Evolutionary conservation across 2,888 invertebrate species (phyloP), one percentile per base, ranked within the genome.

Genomic region (Ormyrus labotus): DNA sequence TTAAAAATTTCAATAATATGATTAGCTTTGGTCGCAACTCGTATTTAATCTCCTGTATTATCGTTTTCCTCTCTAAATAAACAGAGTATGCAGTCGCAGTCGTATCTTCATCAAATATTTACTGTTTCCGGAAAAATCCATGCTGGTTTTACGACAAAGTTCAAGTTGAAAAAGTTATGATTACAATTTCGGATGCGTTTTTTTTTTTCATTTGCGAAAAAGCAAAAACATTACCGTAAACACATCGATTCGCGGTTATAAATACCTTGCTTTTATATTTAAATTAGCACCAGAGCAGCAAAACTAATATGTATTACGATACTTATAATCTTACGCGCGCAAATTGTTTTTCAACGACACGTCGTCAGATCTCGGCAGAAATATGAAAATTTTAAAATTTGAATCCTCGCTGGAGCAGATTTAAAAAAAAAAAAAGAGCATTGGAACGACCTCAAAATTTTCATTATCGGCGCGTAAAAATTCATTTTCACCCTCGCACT

Each of bases 401-500:
- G 45, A 45, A 57, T 64, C 55, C 34, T 34, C 34, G 34, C 34
- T 53, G 19, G 55, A 45, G 6, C 10, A 10, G 19, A 71, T 34
- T 48, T 6, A 34, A 71, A 60, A 34, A 60, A 68, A 60, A 6
- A n/a, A n/a, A n/a, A n/a, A n/a, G n/a, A 60, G 34, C 11, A 11
- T 5, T 10, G 34, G 34, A 50, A 3, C 60, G 8, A 6, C 50
- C 60, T 70, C 13, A 58, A 57, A 69, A 60, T 19, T 60, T 50
- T 2, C 34, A 71, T 71, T 73, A 64, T 73, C 57, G 57, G 13
- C 55, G 48, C 57, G 47, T 48, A 47, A 73, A 70, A 77, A 70
- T 77, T 77, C 77, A 77, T 77, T 77, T 64, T 63, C 64, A 64
- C 51, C 51, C 6, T 71, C 53, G 11, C 6, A n/a, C 58, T 47